phyloP scores from a whole-genome alignment of 2,113 vertebrate genomes.

The Pogona vitticeps region DNA sequence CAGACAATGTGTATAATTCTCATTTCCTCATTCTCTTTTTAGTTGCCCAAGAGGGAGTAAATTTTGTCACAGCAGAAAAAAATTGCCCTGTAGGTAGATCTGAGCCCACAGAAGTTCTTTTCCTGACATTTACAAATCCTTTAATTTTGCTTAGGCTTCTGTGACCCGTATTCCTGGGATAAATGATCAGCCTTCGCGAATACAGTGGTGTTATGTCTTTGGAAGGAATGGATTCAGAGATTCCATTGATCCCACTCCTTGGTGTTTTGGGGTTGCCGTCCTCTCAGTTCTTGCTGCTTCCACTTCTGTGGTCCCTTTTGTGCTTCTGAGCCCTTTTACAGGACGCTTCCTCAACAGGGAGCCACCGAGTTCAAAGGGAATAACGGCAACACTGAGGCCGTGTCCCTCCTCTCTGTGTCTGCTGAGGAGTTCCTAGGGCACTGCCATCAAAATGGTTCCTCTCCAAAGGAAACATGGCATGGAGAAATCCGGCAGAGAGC shows the following conservation, averaged over 20 bases:
- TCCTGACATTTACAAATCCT: not conserved
- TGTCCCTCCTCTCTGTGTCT: not conserved
- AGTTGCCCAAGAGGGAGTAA: not conserved
- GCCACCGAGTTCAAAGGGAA: not conserved
- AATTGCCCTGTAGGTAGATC: not conserved
- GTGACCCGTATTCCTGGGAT: no score
- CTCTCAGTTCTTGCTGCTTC: not conserved
- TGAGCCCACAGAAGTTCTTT: rapidly evolving
- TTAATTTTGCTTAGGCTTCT: not conserved
- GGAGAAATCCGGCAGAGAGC: no score
- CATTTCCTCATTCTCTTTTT: not conserved
- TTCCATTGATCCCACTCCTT: not conserved
- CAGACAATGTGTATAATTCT: not conserved
- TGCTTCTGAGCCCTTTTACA: not conserved
- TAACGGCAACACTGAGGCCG: no score
- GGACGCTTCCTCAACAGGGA: not conserved
- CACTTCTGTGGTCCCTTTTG: not conserved
- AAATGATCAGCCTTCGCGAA: no score
- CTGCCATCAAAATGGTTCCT: not conserved
- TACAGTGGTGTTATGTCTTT: not conserved
- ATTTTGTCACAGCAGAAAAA: slow-evolving; percentile 14
- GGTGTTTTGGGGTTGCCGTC: not conserved
- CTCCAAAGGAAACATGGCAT: not conserved
- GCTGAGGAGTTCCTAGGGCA: not conserved
- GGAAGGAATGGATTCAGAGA: not conserved